Conservation (phyloP, 2,797 vertebrate genomes). For the Micrastur ruficollis region DNA sequence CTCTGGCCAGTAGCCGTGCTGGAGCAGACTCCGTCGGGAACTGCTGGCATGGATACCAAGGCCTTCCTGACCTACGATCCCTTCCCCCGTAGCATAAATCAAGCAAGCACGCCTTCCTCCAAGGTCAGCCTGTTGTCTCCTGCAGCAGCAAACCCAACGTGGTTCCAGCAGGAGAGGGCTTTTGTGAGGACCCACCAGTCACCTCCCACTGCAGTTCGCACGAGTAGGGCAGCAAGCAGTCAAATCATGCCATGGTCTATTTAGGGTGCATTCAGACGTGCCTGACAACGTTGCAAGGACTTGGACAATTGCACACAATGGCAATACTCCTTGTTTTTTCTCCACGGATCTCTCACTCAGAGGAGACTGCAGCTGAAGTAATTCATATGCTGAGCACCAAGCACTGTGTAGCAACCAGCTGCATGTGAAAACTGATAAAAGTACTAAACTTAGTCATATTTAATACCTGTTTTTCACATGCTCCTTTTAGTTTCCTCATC, state of each 20-base stretch:
- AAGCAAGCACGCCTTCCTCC: background rate
- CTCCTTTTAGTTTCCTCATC: background rate
- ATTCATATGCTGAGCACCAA: constrained; percentile 13
- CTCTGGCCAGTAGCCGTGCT: background rate
- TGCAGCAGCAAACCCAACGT: background rate
- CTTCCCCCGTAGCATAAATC: background rate
- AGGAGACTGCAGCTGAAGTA: background rate
- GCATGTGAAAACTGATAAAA: background rate
- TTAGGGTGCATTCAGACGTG: background rate
- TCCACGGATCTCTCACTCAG: background rate
- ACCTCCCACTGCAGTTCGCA: background rate
- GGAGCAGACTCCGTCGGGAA: background rate
- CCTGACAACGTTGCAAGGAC: background rate
- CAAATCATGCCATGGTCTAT: background rate
- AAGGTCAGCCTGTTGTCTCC: background rate
- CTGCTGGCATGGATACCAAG: background rate
- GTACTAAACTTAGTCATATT: background rate
- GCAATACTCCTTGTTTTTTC: background rate
- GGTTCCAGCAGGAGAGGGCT: background rate
- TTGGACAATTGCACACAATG: background rate
- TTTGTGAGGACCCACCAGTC: background rate
- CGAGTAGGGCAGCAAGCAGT: background rate
- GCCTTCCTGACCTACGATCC: background rate
- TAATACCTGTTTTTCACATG: constrained; percentile 33
- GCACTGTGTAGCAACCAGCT: background rate